These are phyloP conservation scores for Sebastes steindachneri DNA, from an alignment of 2,797 vertebrate species.

Conservation along the genomic window DNA sequence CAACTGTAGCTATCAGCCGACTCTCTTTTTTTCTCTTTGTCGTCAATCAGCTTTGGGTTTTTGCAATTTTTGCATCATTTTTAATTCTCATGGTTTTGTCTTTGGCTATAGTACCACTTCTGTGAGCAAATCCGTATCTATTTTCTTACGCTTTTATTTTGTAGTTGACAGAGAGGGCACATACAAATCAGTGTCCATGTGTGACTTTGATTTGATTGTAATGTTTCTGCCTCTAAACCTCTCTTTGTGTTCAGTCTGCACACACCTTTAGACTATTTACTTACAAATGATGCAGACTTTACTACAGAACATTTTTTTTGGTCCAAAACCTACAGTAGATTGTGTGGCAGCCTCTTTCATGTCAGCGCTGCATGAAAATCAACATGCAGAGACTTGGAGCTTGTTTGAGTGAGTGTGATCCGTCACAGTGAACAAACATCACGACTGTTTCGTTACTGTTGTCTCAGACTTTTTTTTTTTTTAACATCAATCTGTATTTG, in stretches of 20 bases:
- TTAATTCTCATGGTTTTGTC: not conserved
- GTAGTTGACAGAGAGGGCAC: not conserved
- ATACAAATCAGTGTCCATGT: not conserved
- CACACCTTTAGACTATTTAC: slow-evolving; percentile 1
- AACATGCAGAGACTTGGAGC: slow-evolving; percentile 29
- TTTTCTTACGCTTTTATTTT: not conserved
- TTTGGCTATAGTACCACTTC: not conserved
- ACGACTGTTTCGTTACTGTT: not conserved
- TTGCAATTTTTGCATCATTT: not conserved
- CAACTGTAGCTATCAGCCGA: not conserved
- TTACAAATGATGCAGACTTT: not conserved
- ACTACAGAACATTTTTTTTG: not conserved
- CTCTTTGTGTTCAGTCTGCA: slow-evolving; percentile 2
- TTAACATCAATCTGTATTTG: not conserved
- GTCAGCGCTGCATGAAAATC: not conserved
- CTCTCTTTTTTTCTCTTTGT: not conserved
- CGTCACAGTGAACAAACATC: slow-evolving; percentile 9
- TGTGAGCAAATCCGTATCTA: not conserved
- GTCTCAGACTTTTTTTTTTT: not conserved
- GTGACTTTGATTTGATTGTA: not conserved
- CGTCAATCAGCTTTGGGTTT: not conserved
- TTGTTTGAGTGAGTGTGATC: slow-evolving; percentile 17
- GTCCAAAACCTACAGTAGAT: not conserved
- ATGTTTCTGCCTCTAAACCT: not conserved
- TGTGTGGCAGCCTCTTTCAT: not conserved